Evolutionary conservation across 2,888 invertebrate genomes (phyloP).

Genomic region (Heliothis peltigera): DNA sequence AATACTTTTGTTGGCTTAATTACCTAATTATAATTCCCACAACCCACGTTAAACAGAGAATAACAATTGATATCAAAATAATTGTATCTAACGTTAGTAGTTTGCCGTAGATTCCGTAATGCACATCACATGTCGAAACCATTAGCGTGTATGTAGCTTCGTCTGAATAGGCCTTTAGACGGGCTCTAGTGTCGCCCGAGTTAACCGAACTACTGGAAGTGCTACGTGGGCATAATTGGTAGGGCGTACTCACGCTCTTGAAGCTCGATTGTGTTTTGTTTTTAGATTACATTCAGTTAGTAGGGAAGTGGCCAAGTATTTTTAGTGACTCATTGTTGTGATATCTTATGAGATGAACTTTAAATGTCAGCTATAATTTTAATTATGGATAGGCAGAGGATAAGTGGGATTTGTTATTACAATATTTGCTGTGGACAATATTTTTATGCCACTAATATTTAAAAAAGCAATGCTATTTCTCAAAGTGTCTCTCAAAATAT

Average conservation of each 20-base stretch:
- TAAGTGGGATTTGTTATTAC: too few species aligned
- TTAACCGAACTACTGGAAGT: slow-evolving; percentile 23
- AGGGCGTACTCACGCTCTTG: background rate
- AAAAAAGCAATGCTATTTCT: too few species aligned
- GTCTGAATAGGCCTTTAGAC: slow-evolving; percentile 68
- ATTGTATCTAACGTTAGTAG: slow-evolving; percentile 27
- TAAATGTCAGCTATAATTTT: background rate
- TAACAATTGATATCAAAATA: slow-evolving; percentile 4
- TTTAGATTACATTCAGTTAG: background rate
- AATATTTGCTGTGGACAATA: too few species aligned
- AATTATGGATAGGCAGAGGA: too few species aligned
- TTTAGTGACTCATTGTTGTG: background rate
- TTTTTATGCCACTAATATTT: too few species aligned
- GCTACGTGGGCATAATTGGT: slow-evolving; percentile 6
- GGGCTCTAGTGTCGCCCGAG: slow-evolving; percentile 36
- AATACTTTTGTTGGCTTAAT: background rate
- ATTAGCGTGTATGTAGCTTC: slow-evolving; percentile 68
- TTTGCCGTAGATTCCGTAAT: slow-evolving; percentile 59
- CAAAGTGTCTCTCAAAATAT: too few species aligned
- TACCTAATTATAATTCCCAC: background rate
- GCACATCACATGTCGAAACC: slow-evolving; percentile 72
- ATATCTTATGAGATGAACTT: background rate
- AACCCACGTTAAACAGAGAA: background rate
- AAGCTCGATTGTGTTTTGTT: background rate
- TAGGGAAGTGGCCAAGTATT: background rate